A percentile compares a stretch with the other conserved stretches of the same genome.
phyloP scores from a whole-genome alignment of 2,888 invertebrate genomes.

The Empis stercorea region DNA sequence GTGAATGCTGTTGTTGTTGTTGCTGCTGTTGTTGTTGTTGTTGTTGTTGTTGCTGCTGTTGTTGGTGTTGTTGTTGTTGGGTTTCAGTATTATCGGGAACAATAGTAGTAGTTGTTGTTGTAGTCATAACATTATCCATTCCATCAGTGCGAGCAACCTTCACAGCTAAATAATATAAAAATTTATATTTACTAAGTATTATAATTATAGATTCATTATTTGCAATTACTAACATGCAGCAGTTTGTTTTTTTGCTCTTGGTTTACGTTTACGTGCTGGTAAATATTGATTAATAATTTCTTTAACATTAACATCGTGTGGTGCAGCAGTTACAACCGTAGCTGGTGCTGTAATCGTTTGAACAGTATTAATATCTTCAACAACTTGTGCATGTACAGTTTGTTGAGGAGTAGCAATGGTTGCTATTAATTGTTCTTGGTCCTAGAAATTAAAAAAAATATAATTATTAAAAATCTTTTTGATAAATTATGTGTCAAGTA shows the following conservation, averaged over 20 bases:
- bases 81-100: constrained; percentile 12
- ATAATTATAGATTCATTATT: constrained; percentile 9
- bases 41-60: constrained; percentile 20
- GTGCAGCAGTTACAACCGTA: constrained; percentile 27
- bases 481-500: too few relatives aligned
- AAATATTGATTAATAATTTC: constrained; percentile 39
- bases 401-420: constrained; percentile 35
- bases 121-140: constrained; percentile 32
- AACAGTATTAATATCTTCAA: constrained; percentile 33
- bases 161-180: constrained; percentile 17
- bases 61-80: constrained; percentile 10
- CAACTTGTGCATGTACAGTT: constrained; percentile 36
- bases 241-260: constrained; percentile 37
- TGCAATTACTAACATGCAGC: not conserved
- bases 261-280: constrained; percentile 41
- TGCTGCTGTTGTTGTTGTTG: constrained; percentile 24
- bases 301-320: constrained; percentile 29
- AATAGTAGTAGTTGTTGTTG: constrained; percentile 11
- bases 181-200: constrained; percentile 34
- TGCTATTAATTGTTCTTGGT: constrained; percentile 35
- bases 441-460: constrained; percentile 13
- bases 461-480: constrained; percentile 13
- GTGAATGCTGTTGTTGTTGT: constrained; percentile 14
- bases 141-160: constrained; percentile 33
- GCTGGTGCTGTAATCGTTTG: constrained; percentile 32